Conservation (phyloP, 2,797 vertebrate species). For the Acridotheres tristis region DNA sequence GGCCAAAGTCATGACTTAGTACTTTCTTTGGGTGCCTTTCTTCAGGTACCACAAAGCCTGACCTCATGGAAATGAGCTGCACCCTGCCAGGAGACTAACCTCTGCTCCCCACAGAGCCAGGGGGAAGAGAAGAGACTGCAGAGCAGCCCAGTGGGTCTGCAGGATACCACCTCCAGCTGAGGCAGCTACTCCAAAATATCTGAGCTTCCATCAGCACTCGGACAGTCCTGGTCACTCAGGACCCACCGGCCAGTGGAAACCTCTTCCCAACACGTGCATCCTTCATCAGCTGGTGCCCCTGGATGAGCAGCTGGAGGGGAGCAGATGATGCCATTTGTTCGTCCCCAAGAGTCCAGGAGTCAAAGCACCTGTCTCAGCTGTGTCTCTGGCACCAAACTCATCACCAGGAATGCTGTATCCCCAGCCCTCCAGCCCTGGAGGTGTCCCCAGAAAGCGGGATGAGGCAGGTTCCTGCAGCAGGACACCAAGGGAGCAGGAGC, state of each 20-base stretch:
- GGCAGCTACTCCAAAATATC: not conserved
- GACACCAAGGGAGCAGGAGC: accelerated
- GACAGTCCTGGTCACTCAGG: not conserved
- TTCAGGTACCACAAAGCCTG: not conserved
- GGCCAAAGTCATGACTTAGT: not conserved
- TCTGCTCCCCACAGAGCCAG: accelerated
- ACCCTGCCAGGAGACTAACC: not conserved
- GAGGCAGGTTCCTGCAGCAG: not conserved
- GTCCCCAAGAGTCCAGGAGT: not conserved
- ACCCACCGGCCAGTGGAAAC: not conserved
- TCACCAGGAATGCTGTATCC: accelerated
- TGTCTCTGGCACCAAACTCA: not conserved
- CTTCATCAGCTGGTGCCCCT: not conserved
- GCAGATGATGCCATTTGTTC: accelerated
- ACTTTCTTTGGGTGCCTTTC: not conserved
- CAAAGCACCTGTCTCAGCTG: not conserved
- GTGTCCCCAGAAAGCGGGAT: not conserved
- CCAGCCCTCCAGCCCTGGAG: not conserved
- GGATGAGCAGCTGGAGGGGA: not conserved
- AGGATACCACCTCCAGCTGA: not conserved
- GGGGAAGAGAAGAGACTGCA: not conserved
- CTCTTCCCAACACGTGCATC: not conserved
- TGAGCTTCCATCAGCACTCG: not conserved
- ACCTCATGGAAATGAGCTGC: not conserved
- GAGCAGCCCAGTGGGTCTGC: not conserved